Evolutionary conservation across 2,888 invertebrate genomes (phyloP), one percentile per base, ranked within the genome.

Genomic region (Gymnosoma rotundatum): DNA sequence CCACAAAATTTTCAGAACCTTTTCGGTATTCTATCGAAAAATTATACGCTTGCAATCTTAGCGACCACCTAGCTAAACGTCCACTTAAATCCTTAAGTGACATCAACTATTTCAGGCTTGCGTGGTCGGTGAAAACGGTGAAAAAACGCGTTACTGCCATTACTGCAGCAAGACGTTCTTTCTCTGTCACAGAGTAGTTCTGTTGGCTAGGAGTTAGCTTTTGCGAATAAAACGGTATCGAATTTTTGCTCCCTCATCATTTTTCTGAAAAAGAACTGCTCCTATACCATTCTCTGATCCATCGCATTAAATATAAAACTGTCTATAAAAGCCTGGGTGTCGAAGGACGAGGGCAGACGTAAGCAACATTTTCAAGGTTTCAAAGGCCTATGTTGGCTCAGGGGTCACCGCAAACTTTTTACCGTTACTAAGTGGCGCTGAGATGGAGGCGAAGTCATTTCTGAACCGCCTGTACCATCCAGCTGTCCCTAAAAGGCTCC

Each of bases 51-150:
- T 75, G 74, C 12, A 75, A 4, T 25, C 63, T 52, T 0, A 74
- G n/a, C 42, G 74, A 64, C 64, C 74, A 74, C 3, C 64, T 16
- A 0, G 75, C 75, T 20, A 75, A 50, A 1, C 75, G 10, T 2
- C 66, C 66, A 10, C 58, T 75, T 18, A 75, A 10, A 8, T 75
- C 58, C 14, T 60, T 75, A 1, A 75, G 16, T 1, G 58, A 16
- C 66, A 75, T 75, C 6, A 75, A n/a, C 66, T 58, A 66, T 10
- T 75, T 66, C 3, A 66, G 12, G 21, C 42, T 45, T 2, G 74
- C 54, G 16, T 75, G 38, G 38, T 38, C 38, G 38, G 38, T 38
- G 56, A 42, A n/a, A 14, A 38, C 61, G 25, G 4, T 25, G 4
- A 25, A 25, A 4, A 60, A 60, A 10, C 38, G 8, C n/a, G 48